These are phyloP conservation scores for Mareca penelope DNA, from an alignment of 2,797 vertebrate genomes.

Conservation along the genomic window DNA sequence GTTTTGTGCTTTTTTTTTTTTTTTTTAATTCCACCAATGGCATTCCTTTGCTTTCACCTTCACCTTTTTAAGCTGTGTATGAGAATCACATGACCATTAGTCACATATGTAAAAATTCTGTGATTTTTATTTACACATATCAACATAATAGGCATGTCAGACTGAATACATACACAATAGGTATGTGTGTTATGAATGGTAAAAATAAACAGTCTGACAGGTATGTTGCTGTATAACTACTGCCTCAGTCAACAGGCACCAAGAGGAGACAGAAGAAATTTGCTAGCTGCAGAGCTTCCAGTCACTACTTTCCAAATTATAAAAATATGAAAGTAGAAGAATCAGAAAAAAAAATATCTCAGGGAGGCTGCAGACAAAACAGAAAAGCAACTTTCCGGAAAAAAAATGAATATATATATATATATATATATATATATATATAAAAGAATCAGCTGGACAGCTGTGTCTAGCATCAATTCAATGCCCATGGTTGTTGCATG, in stretches of 20 bases:
- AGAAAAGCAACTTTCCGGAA: not conserved
- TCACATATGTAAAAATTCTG: not conserved
- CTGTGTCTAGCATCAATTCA: not conserved
- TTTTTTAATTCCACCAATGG: not conserved
- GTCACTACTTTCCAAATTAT: not conserved
- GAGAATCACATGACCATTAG: not conserved
- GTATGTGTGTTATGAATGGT: accelerated
- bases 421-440: no score
- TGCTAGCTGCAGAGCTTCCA: not conserved
- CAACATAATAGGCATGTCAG: not conserved
- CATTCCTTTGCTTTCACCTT: conserved; percentile 45
- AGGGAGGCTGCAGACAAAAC: not conserved
- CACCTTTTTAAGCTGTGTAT: not conserved
- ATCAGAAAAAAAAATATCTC: not conserved
- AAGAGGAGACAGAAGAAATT: not conserved
- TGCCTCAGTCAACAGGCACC: not conserved
- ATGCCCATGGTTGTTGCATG: accelerated
- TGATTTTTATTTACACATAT: not conserved
- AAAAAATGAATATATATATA: not conserved
- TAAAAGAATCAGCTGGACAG: not conserved
- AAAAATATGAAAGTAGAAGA: not conserved
- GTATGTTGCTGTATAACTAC: not conserved
- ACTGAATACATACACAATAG: not conserved
- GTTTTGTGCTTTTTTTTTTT: not conserved
- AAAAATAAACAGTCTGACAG: not conserved